Evolutionary conservation across 1,140 invertebrate species (phyloP), one percentile per base, ranked within the genome.

Genomic region (Tetramorium parvispinum): DNA sequence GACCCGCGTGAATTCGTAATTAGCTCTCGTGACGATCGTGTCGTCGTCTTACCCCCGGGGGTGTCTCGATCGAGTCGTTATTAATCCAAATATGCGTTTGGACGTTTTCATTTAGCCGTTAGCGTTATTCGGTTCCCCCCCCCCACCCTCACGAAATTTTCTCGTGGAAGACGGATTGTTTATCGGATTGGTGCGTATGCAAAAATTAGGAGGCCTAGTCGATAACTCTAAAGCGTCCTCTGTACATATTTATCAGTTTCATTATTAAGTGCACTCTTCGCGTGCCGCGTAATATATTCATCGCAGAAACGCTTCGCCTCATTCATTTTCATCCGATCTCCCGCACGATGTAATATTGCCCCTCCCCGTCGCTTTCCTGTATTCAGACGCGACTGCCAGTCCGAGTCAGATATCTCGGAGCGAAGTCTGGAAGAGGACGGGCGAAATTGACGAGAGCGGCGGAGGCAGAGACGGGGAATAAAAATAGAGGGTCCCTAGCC

Each of bases 331-430:
- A 59, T 71, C 53, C 59, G 53, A 76, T 46, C 55, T 63, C 76
- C 76, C 49, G 21, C 66, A 71, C 78, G 37, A 81, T 65, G 37
- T 55, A 43, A 71, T 71, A 32, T 51, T 55, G 65, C 79, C 6
- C 18, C 0, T 3, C 32, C 4, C 32, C 82, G 40, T 85, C 82
- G 59, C 46, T 76, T 85, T 85, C 43, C 73, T 53, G 82, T 32
- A 85, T 85, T 78, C 82, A 71, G 53, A 32, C 66, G 79, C 66
- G 81, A 85, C 53, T 37, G 65, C 61, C 79, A 16, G 66, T 46
- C 51, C 53, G 21, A 61, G 57, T 21, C 18, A 65, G 71, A 77
- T 85, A 85, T 78, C 82, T 78, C 27, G 59, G 73, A 78, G 61
- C 65, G 40, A 82, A 51, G 76, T 57, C 37, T 18, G 55, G 32